Base-by-base conservation (phyloP, 2,888 invertebrate species). In the Drosophila austrosaltans region DNA sequence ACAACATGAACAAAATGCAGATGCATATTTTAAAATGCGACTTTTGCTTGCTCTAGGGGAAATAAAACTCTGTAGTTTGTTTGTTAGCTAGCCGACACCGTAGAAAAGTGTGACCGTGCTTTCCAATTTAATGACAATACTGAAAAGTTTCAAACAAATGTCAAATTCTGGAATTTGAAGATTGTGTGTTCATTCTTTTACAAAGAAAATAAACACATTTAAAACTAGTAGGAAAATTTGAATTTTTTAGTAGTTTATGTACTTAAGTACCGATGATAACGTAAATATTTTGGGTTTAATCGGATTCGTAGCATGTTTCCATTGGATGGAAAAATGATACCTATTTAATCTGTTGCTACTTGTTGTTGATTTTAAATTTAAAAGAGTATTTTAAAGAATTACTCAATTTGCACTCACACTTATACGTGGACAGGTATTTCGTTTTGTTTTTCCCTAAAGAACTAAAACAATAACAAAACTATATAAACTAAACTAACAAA, bases 1-100 rank as follows among this genome's bases (percentile, higher is more conserved):
- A 79, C 63, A 74, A 66, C 53, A 53, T 44, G 63, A 63, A 63
- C 30, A 36, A 5, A 5, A 16, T 48, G 8, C 48, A 48, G 22
- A 48, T 16, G 16, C 16, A 16, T 16, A 48, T 48, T 48, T 22
- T 8, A 48, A 4, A 48, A 48, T 25, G 10, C 48, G 48, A 48
- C 48, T 48, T 20, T 25, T 1, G 10, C 3, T 25, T 48, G 48
- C 48, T 48, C 48, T 48, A 12, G 4, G 12, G 4, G 8, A 12
- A 48, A 25, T 48, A 0, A 1, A 48, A 48, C 2, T 22, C 20
- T 10, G 4, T 12, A 39, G n/a, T 12, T n/a, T 40, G n/a, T 16
- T 10, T 16, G 6, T n/a, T n/a, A 48, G 4, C 3, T n/a, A 48
- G 4, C 3, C 25, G 25, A 25, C 48, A 48, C 7, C 5, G 22